phyloP scores from a whole-genome alignment of 2,888 invertebrate genomes.

The Hesperia comma region DNA sequence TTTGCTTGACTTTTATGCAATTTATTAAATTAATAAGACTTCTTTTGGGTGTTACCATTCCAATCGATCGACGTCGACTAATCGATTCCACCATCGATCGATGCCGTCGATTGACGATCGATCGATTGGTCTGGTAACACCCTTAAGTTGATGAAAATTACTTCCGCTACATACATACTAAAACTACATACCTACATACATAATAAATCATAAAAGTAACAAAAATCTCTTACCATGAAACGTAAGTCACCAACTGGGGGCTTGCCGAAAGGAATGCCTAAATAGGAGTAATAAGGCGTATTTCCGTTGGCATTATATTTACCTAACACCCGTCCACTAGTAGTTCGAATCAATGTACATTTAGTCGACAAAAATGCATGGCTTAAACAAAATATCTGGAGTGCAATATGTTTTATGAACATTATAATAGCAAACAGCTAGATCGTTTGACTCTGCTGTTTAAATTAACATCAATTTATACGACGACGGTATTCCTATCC shows the following conservation, averaged over 20 bases:
- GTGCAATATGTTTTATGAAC: not conserved
- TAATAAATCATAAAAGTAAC: no score
- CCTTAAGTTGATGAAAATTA: no score
- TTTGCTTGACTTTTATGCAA: no score
- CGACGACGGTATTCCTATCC: not conserved
- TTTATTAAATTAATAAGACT: no score
- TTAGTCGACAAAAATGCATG: not conserved
- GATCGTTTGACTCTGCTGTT: not conserved
- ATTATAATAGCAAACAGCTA: not conserved
- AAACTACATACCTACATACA: no score
- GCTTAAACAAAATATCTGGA: not conserved
- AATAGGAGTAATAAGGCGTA: not conserved
- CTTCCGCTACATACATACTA: no score
- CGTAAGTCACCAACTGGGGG: conserved; percentile 12
- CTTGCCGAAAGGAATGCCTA: conserved; percentile 19
- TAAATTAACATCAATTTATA: not conserved
- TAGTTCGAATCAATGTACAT: conserved; percentile 1
- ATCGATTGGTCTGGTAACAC: no score
- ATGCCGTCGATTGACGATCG: no score
- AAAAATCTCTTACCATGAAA: conserved; percentile 5
- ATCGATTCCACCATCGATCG: no score
- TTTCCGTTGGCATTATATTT: not conserved
- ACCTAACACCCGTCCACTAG: not conserved
- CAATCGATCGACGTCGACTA: no score
- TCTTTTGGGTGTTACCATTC: no score